A percentile compares a stretch with the other conserved stretches of the same genome.
phyloP scores from a whole-genome alignment of 2,888 invertebrate species.

The Thyatira batis region DNA sequence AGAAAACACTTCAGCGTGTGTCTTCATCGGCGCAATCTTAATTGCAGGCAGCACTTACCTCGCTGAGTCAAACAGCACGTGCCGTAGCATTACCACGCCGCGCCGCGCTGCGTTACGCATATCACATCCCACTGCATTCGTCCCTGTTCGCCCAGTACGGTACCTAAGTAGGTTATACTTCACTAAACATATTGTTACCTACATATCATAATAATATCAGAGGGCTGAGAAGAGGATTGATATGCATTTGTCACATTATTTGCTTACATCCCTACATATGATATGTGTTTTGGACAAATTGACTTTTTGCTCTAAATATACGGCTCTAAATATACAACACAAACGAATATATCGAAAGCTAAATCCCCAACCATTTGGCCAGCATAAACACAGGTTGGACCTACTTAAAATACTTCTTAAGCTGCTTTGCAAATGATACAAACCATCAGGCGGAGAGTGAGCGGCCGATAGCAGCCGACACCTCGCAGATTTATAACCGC shows the following conservation, averaged over 20 bases:
- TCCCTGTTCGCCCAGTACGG: no score
- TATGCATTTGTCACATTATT: no score
- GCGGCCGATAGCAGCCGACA: constrained; percentile 74
- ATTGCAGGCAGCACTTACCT: constrained; percentile 77
- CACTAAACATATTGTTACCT: no score
- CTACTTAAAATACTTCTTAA: constrained; percentile 68
- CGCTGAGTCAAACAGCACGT: constrained; percentile 76
- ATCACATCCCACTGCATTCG: neutral
- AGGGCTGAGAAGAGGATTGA: no score
- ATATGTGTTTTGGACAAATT: no score
- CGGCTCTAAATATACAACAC: no score
- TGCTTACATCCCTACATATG: no score
- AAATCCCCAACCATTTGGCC: neutral
- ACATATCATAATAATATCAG: no score
- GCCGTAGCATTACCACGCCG: constrained; percentile 39
- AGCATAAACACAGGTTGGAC: constrained; percentile 11
- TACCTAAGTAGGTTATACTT: no score
- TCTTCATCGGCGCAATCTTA: constrained; percentile 79
- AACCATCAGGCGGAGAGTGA: constrained; percentile 76
- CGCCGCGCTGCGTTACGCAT: constrained; percentile 29
- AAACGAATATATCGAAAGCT: neutral
- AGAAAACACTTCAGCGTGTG: constrained; percentile 82
- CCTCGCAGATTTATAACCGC: constrained; percentile 73
- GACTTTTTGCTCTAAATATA: no score
- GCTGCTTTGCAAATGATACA: constrained; percentile 79